Base-by-base conservation (phyloP, 2,113 vertebrate genomes). In the Cebidichthys violaceus region DNA sequence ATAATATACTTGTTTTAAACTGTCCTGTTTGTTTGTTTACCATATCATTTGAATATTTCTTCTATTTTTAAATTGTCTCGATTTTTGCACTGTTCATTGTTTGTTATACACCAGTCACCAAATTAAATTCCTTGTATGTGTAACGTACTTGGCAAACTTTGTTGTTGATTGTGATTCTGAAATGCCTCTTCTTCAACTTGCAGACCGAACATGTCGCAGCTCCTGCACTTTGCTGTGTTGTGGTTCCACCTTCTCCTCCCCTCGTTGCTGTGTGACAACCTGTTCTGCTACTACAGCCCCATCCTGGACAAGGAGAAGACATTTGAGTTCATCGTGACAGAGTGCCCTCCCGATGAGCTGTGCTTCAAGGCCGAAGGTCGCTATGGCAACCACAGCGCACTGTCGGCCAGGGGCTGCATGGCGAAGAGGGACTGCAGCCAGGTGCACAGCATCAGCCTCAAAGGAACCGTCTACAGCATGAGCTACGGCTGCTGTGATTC, bases 241-340 rank as follows among this genome's bases (percentile, higher is more conserved):
- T 88, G 76, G 50, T 0, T 94, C 71, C 76, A 52, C 73, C 22
- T 94, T 17, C 74, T 84, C n/a, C 29, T 92, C 18, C 92, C 92
- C 35, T 50, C 55, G 0, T 17, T 90, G 75, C 73, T 74, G 31
- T 90, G 90, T 62, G 61, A 76, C 45, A 94, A 93, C 59, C 87
- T 94, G 64, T 70, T 1, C 2, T 96, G 95, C 90, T 90, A 75
- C 86, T 95, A 77, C 92, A 94, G 88, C 81, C 92, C 93, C 55
- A 18, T 94, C 73, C 81, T 83, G 80, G 81, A 84, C 57, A 83
- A 67, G 4, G 72, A 64, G 1, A 13, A 22, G 20, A 33, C 1
- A 4, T 79, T 86, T 0, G 22, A 88, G 68, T 61, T 82, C 13
- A 59, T 88, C 0, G 81, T 88, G 70, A 91, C 95, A 0, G 91